Base-by-base conservation (phyloP, 2,888 invertebrate genomes). In the Graphium colonna region DNA sequence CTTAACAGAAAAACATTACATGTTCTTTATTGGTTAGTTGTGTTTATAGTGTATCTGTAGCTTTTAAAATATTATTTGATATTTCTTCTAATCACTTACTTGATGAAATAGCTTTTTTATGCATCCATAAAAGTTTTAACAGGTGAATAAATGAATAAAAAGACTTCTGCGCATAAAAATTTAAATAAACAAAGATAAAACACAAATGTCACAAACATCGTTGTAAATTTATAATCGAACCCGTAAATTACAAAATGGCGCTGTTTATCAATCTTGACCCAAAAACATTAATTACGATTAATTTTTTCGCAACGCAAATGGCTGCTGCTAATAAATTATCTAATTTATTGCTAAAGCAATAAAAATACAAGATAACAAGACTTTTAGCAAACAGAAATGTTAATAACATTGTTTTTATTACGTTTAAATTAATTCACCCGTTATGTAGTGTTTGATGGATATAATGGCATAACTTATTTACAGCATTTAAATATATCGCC, bases 321-420 rank as follows among this genome's bases (percentile, higher is more conserved):
- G 26, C 28, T 36, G 31, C 26, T 18, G n/a, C 39, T 3, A 15
- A 48, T 53, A 52, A 52, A 48, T 44, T 39, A 48, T 18, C 15
- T 9, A 53, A 44, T 53, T 53, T 53, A 53, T 53, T 39, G 42
- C 36, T 17, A 13, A 21, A 18, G 53, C 17, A 53, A 53, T 53
- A 48, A 48, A 48, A 48, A 39, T 16, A 26, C 43, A 10, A 9
- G 43, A 53, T 53, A 53, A 44, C 43, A 46, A 47, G 47, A 48
- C 48, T 42, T 53, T 53, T 48, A 44, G 43, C 43, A 28, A 10
- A 12, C 48, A 39, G 17, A 53, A 44, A 48, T 43, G 43, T 38
- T 10, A 48, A 53, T 48, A 39, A 48, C 43, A 53, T 1, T 42
- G 3, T 2, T 52, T 53, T 38, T 53, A 48, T 53, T 18, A 43